Evolutionary conservation across 2,888 invertebrate genomes (phyloP), one percentile per base, ranked within the genome.

Genomic region (Horisme vitalbata): DNA sequence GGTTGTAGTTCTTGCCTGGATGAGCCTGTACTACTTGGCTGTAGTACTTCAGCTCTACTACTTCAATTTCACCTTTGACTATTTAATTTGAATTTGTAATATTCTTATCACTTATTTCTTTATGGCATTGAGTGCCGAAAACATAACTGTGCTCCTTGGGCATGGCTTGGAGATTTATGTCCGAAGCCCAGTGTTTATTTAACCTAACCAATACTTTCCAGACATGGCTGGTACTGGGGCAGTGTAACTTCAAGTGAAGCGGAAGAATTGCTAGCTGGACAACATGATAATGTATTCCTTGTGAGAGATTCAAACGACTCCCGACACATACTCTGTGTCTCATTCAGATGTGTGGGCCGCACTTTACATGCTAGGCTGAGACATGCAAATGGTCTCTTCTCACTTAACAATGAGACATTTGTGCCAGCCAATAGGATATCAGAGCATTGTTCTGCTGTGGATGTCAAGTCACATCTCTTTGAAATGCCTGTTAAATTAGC

Each of bases 171-270:
- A n/a, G n/a, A n/a, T n/a, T n/a, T n/a, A n/a, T n/a, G n/a, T n/a
- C n/a, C n/a, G n/a, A n/a, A n/a, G n/a, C n/a, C n/a, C n/a, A n/a
- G n/a, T n/a, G n/a, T n/a, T n/a, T n/a, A n/a, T n/a, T n/a, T n/a
- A n/a, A n/a, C n/a, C n/a, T n/a, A n/a, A n/a, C n/a, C n/a, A n/a
- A n/a, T n/a, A 1, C 4, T 18, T 79, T 75, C 13, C 68, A 89
- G 93, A 79, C 84, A 88, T 73, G 87, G 89, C 37, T 95, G 95
- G 95, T 95, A 95, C 70, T 95, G 95, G 95, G 95, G 95, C 43
- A 93, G 94, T 20, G 91, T 95, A 59, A 92, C 93, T 14, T 92
- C 93, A 63, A 91, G 91, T 63, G 94, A 94, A 67, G 94, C 95
- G 8, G 94, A 95, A 67, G 91, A 92, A 57, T 91, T 93, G 55